Base-by-base conservation (phyloP, 1,140 invertebrate genomes). In the Cotesia vestalis region DNA sequence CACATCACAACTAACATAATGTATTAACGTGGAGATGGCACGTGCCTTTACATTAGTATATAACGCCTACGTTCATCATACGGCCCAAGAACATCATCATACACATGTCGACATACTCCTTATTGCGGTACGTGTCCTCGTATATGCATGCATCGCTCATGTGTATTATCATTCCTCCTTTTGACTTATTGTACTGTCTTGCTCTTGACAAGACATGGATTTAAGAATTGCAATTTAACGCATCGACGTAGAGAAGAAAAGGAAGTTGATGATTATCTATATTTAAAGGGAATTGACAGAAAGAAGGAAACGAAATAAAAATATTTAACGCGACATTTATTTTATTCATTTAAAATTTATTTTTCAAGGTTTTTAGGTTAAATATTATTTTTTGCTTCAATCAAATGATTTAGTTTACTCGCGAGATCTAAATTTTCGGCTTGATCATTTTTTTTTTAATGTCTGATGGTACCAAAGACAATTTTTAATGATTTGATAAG, bases 201-300 rank as follows among this genome's bases (percentile, higher is more conserved):
- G 40, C 40, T 69, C 75, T 75, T 75, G 17, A 27, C 67, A 69
- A 69, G 76, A 62, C 81, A 83, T 81, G 77, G 78, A 82, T 84
- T 84, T 84, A 81, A 82, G 81, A 84, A 83, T 78, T 75, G 74
- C 82, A 80, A 79, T 80, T 82, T 80, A 79, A 84, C 81, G 81
- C 80, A 82, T 82, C 82, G 82, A 84, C 78, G 78, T 80, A 72
- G 74, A 77, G 11, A 46, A 46, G 74, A 63, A 71, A 78, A 83
- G 83, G 82, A 84, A 81, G 81, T 83, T 75, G 78, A 80, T 78
- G 78, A 81, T 82, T 81, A 78, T 78, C 74, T 74, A 70, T 72
- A 67, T 72, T 72, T 72, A 71, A 63, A 77, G 75, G 40, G 78
- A 78, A 62, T 46, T 17, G 34, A 46, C 12, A 40, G n/a, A 36